Evolutionary conservation across 2,113 vertebrate species (phyloP), one percentile per base, ranked within the genome.

Genomic region (Corythoichthys intestinalis): DNA sequence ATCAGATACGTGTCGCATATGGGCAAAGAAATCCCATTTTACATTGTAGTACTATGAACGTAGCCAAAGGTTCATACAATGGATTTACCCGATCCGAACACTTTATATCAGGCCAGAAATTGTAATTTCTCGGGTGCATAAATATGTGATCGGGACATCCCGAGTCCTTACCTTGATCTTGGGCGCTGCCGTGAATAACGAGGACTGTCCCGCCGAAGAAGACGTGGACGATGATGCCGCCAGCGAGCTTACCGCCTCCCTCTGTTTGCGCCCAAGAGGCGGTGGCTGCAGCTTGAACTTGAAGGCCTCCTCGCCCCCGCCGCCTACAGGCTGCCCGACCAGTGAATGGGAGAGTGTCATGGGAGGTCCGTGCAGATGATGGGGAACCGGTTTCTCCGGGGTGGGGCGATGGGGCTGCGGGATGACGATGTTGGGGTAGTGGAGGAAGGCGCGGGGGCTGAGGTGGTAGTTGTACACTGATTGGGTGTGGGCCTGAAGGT

Each of bases 391-490:
- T 49, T 89, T 87, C 76, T 90, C 88, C 0, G 65, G 79, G 63
- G 73, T 76, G 70, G 91, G 94, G 71, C 94, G 93, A 85, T 96
- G 95, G 0, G 95, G 94, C 85, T 96, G 95, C 0, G 95, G 95
- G 81, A 96, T 90, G 68, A 96, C 73, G 54, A 96, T 94, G 89
- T 92, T 94, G 44, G 95, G 94, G 85, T 96, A 96, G 89, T 96
- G 95, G 70, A 96, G 90, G 90, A 96, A 96, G 66, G 95, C 95
- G 9, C 95, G 89, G 11, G 95, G 95, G 79, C 94, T 96, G 81
- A 97, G 94, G 91, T 96, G 95, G 91, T 97, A 97, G 92, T 97
- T 97, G 90, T 96, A 96, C 63, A 97, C 95, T 4, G 94, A 95
- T 90, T 96, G 95, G 58, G 92, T 93, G 83, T 96, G 95, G 38